Conservation (phyloP, 2,888 invertebrate genomes). For the Allolobophora icterica region DNA sequence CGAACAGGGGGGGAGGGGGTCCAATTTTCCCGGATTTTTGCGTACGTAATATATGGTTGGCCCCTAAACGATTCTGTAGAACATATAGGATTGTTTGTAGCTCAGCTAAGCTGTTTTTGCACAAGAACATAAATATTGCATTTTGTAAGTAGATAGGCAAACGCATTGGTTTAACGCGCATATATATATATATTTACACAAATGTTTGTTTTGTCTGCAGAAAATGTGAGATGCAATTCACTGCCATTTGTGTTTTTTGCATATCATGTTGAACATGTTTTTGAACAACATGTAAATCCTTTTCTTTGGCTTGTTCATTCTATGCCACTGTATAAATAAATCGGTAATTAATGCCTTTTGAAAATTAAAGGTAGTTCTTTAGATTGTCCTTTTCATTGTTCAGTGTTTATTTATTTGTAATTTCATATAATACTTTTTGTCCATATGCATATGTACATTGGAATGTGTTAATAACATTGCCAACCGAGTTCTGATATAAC, state of each 20-base stretch:
- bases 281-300: background rate
- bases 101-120: background rate
- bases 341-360: background rate
- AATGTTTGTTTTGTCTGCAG: background rate
- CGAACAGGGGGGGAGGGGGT: too few relatives aligned
- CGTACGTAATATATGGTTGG: too few relatives aligned
- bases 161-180: too few relatives aligned
- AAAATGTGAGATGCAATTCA: background rate
- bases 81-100: background rate
- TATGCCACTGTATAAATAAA: background rate
- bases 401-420: background rate
- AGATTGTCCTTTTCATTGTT: background rate
- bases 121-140: background rate
- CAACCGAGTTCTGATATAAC: background rate
- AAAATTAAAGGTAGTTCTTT: background rate
- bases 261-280: background rate
- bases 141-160: too few relatives aligned
- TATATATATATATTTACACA: background rate
- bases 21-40: too few relatives aligned
- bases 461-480: background rate
- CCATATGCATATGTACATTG: slow-evolving; percentile 3
- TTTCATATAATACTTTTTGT: background rate
- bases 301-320: background rate
- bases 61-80: background rate
- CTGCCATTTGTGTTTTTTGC: background rate